phyloP scores from a whole-genome alignment of 1,140 invertebrate genomes.

The Steinernema khuongi region DNA sequence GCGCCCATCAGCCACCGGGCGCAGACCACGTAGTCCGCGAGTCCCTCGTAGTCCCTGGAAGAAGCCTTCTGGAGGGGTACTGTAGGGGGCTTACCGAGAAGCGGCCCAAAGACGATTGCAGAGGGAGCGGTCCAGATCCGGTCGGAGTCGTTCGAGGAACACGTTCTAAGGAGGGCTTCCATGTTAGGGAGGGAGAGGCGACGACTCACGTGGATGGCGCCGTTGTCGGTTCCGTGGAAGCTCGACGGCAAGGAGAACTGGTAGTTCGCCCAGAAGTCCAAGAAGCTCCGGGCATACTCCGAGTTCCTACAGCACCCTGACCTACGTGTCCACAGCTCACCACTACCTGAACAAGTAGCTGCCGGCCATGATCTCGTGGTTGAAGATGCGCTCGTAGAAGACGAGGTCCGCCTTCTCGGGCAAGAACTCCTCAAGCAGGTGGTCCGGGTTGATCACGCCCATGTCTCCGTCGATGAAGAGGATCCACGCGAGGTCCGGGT shows the following conservation, averaged over 20 bases:
- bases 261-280: constrained; percentile 41
- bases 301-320: constrained; percentile 25
- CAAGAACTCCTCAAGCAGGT: constrained; percentile 38
- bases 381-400: constrained; percentile 42
- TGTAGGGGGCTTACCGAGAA: constrained; percentile 4
- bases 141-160: not conserved
- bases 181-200: not conserved
- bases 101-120: constrained; percentile 23
- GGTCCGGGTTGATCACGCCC: constrained; percentile 42
- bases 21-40: not conserved
- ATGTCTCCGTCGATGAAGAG: constrained; percentile 40
- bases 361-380: constrained; percentile 43
- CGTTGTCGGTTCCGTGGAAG: constrained; percentile 45
- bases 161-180: constrained; percentile 17
- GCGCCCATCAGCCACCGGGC: constrained; percentile 10
- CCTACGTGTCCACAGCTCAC: not conserved
- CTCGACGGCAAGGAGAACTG: constrained; percentile 31
- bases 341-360: constrained; percentile 37
- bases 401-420: constrained; percentile 27
- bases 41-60: constrained; percentile 20
- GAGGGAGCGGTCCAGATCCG: not conserved
- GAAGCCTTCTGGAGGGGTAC: not conserved
- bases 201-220: constrained; percentile 38
- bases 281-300: constrained; percentile 27
- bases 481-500: constrained; percentile 24